phyloP scores from a whole-genome alignment of 2,888 invertebrate genomes.

The Hydrotaea diabolus region DNA sequence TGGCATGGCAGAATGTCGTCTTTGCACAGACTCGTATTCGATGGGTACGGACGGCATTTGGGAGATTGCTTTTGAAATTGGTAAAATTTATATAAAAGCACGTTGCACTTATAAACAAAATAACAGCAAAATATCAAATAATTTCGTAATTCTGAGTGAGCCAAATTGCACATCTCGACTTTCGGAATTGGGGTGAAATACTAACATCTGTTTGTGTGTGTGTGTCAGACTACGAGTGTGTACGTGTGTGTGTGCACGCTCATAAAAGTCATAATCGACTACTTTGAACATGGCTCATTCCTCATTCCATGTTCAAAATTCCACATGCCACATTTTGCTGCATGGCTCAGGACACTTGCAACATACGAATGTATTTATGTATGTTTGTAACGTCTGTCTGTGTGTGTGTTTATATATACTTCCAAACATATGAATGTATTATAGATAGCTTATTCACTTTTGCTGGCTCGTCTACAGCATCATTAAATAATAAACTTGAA shows the following conservation, averaged over 20 bases:
- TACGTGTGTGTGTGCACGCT: conserved; percentile 3
- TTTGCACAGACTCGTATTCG: too few species aligned
- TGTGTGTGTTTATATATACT: neutral
- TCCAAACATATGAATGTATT: neutral
- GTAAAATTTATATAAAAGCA: conserved; percentile 68
- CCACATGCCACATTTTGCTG: conserved; percentile 6
- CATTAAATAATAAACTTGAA: conserved; percentile 66
- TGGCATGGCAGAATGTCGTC: too few species aligned
- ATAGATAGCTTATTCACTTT: conserved; percentile 19
- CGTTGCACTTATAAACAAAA: conserved; percentile 55
- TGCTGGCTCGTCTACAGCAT: conserved; percentile 35
- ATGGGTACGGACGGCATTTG: conserved; percentile 28
- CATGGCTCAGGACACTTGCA: neutral
- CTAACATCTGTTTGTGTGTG: conserved; percentile 36
- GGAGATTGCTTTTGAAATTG: conserved; percentile 64
- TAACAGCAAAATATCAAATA: conserved; percentile 32
- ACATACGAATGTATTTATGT: too few species aligned
- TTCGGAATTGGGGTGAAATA: conserved; percentile 38
- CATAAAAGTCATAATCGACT: neutral
- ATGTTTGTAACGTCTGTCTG: too few species aligned
- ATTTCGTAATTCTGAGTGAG: conserved; percentile 39
- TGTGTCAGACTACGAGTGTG: conserved; percentile 3
- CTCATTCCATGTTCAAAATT: neutral
- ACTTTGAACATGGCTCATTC: neutral
- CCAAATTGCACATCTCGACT: neutral